A percentile compares a stretch with the other conserved stretches of the same genome.
Evolutionary conservation across 2,888 invertebrate genomes (phyloP).

Genomic region (Drosophila paranaensis): DNA sequence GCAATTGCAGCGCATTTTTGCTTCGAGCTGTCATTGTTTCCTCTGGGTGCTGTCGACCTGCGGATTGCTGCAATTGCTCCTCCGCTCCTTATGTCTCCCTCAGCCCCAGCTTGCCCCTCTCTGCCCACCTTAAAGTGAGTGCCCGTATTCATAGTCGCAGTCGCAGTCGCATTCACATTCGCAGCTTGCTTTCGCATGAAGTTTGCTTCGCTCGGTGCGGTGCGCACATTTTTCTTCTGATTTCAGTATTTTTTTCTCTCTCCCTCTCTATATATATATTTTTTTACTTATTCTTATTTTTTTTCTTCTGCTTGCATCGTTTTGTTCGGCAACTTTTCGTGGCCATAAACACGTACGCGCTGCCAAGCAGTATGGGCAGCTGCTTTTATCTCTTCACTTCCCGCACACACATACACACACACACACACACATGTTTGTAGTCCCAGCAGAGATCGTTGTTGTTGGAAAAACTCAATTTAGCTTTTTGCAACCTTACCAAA

Average conservation of each 20-base stretch:
- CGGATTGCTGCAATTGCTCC: constrained; percentile 22
- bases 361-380: constrained; percentile 59
- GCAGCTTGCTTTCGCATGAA: constrained; percentile 33
- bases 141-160: constrained; percentile 34
- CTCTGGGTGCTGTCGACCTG: constrained; percentile 39
- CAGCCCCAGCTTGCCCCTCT: background rate
- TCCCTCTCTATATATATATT: background rate
- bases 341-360: constrained; percentile 77
- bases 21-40: constrained; percentile 47
- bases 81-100: background rate
- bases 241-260: constrained; percentile 32
- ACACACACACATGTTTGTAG: constrained; percentile 17
- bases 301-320: constrained; percentile 43
- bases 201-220: constrained; percentile 42
- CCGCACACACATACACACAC: constrained; percentile 11
- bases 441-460: constrained; percentile 64
- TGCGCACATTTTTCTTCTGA: constrained; percentile 55
- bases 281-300: constrained; percentile 15
- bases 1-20: constrained; percentile 42
- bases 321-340: constrained; percentile 74
- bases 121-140: constrained; percentile 2
- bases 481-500: constrained; percentile 75
- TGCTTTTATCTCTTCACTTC: constrained; percentile 63
- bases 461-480: constrained; percentile 77
- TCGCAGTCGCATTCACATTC: constrained; percentile 19